phyloP scores from a whole-genome alignment of 2,797 vertebrate genomes.

The Sibirionetta formosa region DNA sequence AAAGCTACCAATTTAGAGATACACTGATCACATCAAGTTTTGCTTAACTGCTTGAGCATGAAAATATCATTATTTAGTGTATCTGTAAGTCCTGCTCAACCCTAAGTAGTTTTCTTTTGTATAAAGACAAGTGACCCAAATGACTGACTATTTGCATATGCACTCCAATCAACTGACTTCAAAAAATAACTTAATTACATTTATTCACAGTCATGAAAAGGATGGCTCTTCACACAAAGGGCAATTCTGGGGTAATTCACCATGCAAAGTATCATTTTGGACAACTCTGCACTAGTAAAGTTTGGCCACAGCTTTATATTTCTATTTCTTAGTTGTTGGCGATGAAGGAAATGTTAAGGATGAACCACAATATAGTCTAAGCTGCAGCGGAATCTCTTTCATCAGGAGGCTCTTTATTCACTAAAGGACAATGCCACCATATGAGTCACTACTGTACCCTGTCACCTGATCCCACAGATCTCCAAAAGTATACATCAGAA shows the following conservation, averaged over 20 bases:
- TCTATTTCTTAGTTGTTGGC: background rate
- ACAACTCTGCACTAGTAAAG: background rate
- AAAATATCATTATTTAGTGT: background rate
- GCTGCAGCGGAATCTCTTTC: background rate
- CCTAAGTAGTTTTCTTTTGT: background rate
- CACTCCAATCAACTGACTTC: background rate
- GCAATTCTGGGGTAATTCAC: background rate
- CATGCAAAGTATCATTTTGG: background rate
- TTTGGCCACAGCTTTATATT: background rate
- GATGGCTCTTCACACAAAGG: background rate
- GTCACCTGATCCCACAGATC: background rate
- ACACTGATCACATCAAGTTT: background rate
- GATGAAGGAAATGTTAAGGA: background rate
- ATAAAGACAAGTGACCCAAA: background rate
- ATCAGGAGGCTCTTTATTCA: background rate
- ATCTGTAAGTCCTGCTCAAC: background rate
- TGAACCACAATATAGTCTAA: background rate
- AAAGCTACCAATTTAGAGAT: background rate
- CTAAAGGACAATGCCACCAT: background rate
- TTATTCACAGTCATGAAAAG: background rate
- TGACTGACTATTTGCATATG: background rate
- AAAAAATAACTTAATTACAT: background rate
- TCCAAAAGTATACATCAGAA: background rate
- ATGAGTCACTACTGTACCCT: background rate
- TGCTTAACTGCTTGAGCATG: background rate